A percentile compares a stretch with the other conserved stretches of the same genome.
Evolutionary conservation across 2,797 vertebrate species (phyloP).

Genomic region (Ctenopoma multispine): DNA sequence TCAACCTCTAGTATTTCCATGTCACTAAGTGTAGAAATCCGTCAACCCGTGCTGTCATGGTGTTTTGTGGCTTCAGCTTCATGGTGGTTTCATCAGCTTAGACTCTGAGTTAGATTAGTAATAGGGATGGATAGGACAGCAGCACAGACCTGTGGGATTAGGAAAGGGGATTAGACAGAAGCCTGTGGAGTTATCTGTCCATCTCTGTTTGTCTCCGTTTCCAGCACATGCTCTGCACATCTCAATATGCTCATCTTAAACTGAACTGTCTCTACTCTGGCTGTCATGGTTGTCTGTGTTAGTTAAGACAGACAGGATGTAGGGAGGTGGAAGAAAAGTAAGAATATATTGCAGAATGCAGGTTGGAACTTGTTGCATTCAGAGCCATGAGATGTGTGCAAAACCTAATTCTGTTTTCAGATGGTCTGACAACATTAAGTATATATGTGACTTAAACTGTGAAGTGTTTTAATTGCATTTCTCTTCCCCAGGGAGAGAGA

Average conservation of each 20-base stretch:
- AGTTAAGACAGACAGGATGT: background rate
- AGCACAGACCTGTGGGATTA: constrained; percentile 70
- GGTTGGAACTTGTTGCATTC: background rate
- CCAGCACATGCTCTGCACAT: constrained; percentile 31
- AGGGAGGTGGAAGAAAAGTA: constrained; percentile 2
- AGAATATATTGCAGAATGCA: background rate
- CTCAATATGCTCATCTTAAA: constrained; percentile 33
- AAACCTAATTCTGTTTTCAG: background rate
- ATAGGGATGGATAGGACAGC: constrained; percentile 53
- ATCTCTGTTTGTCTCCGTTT: constrained; percentile 64
- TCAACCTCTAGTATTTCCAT: constrained; percentile 4
- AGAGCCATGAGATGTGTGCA: background rate
- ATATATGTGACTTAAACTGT: background rate
- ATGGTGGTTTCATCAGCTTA: constrained; percentile 51
- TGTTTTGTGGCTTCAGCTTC: constrained; percentile 22
- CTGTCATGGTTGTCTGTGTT: background rate
- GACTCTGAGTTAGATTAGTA: constrained; percentile 65
- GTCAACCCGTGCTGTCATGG: background rate
- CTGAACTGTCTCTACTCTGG: constrained; percentile 7
- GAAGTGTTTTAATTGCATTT: background rate
- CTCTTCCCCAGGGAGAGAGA: constrained; percentile 86
- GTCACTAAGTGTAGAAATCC: constrained; percentile 13
- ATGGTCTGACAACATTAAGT: background rate
- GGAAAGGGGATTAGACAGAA: constrained; percentile 71
- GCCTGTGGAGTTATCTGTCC: constrained; percentile 60